Conservation (phyloP, 2,797 vertebrate genomes). For the Dendrocincla fuliginosa region DNA sequence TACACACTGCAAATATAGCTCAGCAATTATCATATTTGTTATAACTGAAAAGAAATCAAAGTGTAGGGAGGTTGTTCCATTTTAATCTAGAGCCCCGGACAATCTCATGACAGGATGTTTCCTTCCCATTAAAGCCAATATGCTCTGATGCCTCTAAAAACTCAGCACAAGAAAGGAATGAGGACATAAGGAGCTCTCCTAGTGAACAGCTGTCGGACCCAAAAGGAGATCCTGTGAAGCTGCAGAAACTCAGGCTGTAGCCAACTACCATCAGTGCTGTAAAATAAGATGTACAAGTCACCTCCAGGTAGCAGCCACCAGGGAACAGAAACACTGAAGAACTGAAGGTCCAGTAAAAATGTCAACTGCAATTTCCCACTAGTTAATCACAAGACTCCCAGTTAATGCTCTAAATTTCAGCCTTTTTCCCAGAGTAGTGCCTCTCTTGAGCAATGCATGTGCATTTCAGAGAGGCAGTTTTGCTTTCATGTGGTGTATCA, state of each 20-base stretch:
- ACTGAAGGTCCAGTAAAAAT: neutral
- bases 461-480: neutral
- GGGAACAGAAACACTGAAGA: neutral
- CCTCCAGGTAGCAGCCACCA: neutral
- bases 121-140: neutral
- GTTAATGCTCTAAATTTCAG: neutral
- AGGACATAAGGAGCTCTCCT: neutral
- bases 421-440: accelerated
- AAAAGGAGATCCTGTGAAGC: neutral
- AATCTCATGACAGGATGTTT: neutral
- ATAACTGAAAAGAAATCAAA: neutral
- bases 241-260: neutral
- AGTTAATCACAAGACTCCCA: neutral
- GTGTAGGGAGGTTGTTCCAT: neutral
- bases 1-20: neutral
- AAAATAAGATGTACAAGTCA: neutral
- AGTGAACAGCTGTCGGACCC: neutral
- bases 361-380: neutral
- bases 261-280: neutral
- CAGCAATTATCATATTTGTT: neutral
- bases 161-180: neutral
- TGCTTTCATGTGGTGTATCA: neutral
- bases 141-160: neutral
- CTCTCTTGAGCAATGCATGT: accelerated
- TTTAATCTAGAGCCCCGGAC: neutral